A percentile compares a stretch with the other conserved stretches of the same genome.
These are phyloP conservation scores for Leptinotarsa undecemlineata DNA, from an alignment of 1,140 invertebrate species.

Conservation along the genomic window DNA sequence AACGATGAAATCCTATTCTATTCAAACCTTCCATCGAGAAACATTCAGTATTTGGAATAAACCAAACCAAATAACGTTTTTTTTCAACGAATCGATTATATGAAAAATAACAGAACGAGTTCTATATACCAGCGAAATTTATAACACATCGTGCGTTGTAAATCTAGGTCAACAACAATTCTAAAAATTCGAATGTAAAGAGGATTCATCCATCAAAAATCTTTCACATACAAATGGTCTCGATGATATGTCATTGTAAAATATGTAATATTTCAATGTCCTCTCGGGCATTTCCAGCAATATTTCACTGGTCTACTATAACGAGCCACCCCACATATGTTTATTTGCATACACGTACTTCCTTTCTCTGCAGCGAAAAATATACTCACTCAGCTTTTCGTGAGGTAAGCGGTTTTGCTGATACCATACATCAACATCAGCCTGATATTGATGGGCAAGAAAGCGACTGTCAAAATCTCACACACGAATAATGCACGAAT, in stretches of 20 bases:
- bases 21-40: too few species aligned
- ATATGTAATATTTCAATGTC: conserved; percentile 54
- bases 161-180: conserved; percentile 29
- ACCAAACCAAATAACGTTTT: too few species aligned
- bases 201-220: conserved; percentile 51
- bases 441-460: conserved; percentile 51
- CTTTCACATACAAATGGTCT: conserved; percentile 50
- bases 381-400: conserved; percentile 51
- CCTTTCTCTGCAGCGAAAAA: conserved; percentile 51
- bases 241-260: conserved; percentile 54
- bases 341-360: conserved; percentile 52
- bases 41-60: too few species aligned
- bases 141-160: background rate
- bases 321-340: conserved; percentile 48
- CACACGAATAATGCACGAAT: conserved; percentile 49
- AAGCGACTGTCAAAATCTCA: conserved; percentile 52
- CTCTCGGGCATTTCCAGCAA: conserved; percentile 48
- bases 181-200: conserved; percentile 26
- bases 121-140: background rate
- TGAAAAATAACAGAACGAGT: background rate
- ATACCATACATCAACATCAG: conserved; percentile 43
- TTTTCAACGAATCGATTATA: background rate
- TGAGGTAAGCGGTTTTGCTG: conserved; percentile 39
- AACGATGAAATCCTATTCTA: too few species aligned
- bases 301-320: conserved; percentile 54